phyloP scores from a whole-genome alignment of 2,113 vertebrate species.

The Haemorhous mexicanus region DNA sequence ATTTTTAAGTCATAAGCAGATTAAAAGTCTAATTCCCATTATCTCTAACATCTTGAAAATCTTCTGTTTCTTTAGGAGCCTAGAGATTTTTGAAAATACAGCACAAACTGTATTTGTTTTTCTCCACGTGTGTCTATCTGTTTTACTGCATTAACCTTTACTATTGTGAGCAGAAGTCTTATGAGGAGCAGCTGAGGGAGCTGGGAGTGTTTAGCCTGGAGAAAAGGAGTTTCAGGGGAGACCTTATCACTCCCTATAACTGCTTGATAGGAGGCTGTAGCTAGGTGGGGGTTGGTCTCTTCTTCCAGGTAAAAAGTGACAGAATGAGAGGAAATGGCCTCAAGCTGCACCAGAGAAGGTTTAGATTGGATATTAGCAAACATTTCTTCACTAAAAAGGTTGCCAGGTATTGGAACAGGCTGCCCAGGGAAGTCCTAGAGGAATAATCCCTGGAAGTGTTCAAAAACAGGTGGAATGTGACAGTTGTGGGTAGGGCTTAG shows the following conservation, averaged over 20 bases:
- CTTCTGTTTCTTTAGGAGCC: background rate
- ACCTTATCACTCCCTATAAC: background rate
- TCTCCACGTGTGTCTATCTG: background rate
- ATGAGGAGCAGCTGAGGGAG: background rate
- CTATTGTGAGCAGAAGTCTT: background rate
- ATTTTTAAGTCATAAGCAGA: conserved; percentile 18
- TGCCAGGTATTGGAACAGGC: background rate
- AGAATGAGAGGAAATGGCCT: background rate
- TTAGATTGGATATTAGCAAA: background rate
- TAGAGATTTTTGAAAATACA: background rate
- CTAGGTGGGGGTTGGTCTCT: background rate
- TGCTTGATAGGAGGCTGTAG: background rate
- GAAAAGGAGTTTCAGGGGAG: background rate
- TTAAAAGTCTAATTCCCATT: conserved; percentile 7
- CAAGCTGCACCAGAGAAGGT: background rate
- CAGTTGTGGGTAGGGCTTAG: background rate
- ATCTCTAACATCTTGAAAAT: background rate
- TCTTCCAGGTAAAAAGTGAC: background rate
- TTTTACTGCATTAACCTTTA: background rate
- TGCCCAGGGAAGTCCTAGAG: background rate
- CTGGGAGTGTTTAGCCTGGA: background rate
- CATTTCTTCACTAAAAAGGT: background rate
- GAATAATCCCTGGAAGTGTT: background rate
- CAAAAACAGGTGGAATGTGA: background rate
- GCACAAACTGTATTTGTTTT: background rate